Conservation (phyloP, 2,888 invertebrate species). For the Dynastes tityus region DNA sequence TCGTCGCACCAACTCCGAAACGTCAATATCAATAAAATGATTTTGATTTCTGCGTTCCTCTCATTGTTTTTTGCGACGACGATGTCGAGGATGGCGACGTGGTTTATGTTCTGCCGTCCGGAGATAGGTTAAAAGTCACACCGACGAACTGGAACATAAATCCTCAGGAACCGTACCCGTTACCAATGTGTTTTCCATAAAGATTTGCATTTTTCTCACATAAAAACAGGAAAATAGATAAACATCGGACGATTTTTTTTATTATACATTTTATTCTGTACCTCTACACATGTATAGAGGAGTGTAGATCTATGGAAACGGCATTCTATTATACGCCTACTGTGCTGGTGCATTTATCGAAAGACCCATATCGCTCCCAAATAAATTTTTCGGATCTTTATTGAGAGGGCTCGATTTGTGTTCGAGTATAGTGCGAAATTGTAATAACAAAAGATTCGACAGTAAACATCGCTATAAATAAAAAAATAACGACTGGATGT, state of each 20-base stretch:
- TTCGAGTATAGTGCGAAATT: conserved; percentile 36
- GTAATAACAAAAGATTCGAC: conserved; percentile 41
- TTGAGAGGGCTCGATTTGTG: conserved; percentile 43
- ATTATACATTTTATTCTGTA: conserved; percentile 44
- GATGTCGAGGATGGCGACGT: conserved; percentile 5
- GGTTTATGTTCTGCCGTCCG: conserved; percentile 42
- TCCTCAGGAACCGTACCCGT: conserved; percentile 40
- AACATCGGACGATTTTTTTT: conserved; percentile 49
- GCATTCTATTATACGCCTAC: conserved; percentile 38
- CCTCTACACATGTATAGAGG: conserved; percentile 12
- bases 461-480: conserved; percentile 41
- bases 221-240: conserved; percentile 55
- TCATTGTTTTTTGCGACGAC: conserved; percentile 55
- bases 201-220: conserved; percentile 52
- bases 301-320: not conserved
- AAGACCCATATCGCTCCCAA: conserved; percentile 35
- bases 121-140: conserved; percentile 57
- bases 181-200: conserved; percentile 47
- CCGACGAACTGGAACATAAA: conserved; percentile 44
- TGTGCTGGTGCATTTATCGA: conserved; percentile 39
- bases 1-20: conserved; percentile 59
- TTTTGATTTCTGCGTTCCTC: conserved; percentile 61
- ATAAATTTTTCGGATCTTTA: conserved; percentile 37
- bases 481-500: conserved; percentile 31
- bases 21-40: conserved; percentile 15